Conservation (phyloP, 2,888 invertebrate genomes). For the Drosophila greeni region DNA sequence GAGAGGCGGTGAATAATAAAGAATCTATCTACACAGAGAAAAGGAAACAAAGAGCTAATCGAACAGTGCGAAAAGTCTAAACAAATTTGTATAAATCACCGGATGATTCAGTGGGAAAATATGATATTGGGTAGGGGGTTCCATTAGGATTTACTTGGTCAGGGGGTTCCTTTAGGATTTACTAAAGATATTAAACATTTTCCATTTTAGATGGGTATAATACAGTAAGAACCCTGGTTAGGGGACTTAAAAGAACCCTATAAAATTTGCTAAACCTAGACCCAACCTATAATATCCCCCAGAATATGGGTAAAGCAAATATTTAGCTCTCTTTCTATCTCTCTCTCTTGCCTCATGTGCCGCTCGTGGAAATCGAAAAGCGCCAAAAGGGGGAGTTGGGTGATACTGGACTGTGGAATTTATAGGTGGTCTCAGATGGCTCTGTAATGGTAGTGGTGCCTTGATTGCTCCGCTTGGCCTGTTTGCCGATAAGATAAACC, state of each 20-base stretch:
- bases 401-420: constrained; percentile 44
- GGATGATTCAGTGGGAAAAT: constrained; percentile 23
- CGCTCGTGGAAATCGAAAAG: constrained; percentile 11
- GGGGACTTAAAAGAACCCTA: neutral
- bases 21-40: neutral
- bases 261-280: neutral
- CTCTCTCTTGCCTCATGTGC: constrained; percentile 1
- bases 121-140: constrained; percentile 1
- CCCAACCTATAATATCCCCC: constrained; percentile 3
- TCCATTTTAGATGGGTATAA: neutral
- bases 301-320: constrained; percentile 13
- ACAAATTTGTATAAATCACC: constrained; percentile 18
- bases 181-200: neutral
- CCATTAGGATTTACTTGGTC: neutral
- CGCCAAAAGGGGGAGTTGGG: constrained; percentile 1
- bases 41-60: neutral
- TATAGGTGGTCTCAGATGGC: constrained; percentile 35
- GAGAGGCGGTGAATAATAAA: constrained; percentile 15
- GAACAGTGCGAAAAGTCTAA: constrained; percentile 26
- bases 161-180: neutral
- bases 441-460: constrained; percentile 34
- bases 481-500: constrained; percentile 63
- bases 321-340: constrained; percentile 10
- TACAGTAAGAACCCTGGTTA: too few relatives aligned
- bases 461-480: constrained; percentile 49